Conservation (phyloP, 35 echinoderm and acorn worm genomes). For the Heliocidaris tuberculata region DNA sequence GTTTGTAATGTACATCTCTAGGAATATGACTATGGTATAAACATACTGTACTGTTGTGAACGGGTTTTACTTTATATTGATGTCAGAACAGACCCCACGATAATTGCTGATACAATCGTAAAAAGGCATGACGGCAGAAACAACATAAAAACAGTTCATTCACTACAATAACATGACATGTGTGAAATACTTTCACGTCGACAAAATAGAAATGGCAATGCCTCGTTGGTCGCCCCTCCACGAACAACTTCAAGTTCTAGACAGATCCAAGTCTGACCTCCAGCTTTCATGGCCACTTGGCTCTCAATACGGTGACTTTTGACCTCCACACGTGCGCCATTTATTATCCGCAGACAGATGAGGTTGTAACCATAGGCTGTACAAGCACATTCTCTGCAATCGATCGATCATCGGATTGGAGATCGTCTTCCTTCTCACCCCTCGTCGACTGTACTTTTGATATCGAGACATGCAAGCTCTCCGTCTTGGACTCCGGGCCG, state of each 20-base stretch:
- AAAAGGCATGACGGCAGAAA: background rate
- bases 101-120: background rate
- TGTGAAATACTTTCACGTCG: background rate
- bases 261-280: background rate
- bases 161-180: background rate
- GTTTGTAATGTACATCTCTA: no score
- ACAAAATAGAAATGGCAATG: background rate
- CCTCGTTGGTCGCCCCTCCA: background rate
- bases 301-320: background rate
- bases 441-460: background rate
- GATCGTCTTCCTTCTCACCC: background rate
- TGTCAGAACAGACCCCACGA: background rate
- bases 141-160: background rate
- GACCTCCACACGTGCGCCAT: slow-evolving; percentile 32
- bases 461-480: background rate
- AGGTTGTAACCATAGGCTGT: background rate
- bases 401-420: background rate
- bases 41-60: no score
- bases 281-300: slow-evolving; percentile 17
- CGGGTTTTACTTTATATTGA: background rate
- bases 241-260: background rate
- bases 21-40: no score
- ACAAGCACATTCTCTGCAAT: background rate
- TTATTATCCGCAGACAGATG: slow-evolving; percentile 28
- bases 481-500: background rate